Evolutionary conservation across 1,140 invertebrate genomes (phyloP).

Genomic region (Ectropis grisescens): DNA sequence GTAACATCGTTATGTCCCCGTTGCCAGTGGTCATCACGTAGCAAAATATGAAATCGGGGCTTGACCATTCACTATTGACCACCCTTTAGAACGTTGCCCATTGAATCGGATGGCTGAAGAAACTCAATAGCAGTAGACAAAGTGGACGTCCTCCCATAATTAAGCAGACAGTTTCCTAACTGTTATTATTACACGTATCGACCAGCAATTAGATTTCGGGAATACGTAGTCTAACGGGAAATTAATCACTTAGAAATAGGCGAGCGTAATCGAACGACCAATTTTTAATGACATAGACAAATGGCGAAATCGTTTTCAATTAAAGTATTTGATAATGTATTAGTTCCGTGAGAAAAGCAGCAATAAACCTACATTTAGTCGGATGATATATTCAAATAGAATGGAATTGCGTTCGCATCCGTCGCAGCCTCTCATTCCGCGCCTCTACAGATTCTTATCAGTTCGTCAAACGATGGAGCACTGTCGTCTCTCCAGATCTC

Average conservation of each 20-base stretch:
- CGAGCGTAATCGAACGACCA: slow-evolving; percentile 26
- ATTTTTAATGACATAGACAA: slow-evolving; percentile 44
- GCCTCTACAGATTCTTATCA: slow-evolving; percentile 57
- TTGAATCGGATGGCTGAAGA: slow-evolving; percentile 35
- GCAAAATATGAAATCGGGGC: slow-evolving; percentile 50
- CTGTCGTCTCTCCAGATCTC: slow-evolving; percentile 54
- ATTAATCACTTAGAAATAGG: slow-evolving; percentile 23
- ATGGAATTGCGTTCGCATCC: slow-evolving; percentile 60
- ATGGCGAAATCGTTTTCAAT: slow-evolving; percentile 61
- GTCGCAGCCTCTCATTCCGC: slow-evolving; percentile 53
- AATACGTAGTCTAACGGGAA: slow-evolving; percentile 17
- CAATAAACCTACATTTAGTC: slow-evolving; percentile 67
- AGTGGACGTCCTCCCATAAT: neutral
- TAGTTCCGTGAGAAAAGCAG: slow-evolving; percentile 67
- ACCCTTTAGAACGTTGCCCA: slow-evolving; percentile 42
- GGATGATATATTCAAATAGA: slow-evolving; percentile 67
- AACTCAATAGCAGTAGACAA: slow-evolving; percentile 25
- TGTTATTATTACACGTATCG: slow-evolving; percentile 22
- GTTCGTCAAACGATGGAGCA: slow-evolving; percentile 61
- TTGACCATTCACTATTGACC: slow-evolving; percentile 58
- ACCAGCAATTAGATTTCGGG: slow-evolving; percentile 20
- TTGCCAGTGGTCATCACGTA: slow-evolving; percentile 37
- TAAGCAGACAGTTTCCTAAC: slow-evolving; percentile 13
- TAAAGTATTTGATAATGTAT: slow-evolving; percentile 62
- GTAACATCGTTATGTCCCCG: slow-evolving; percentile 46